These are phyloP conservation scores for Circaetus gallicus DNA, from an alignment of 2,113 vertebrate genomes.

Conservation along the genomic window DNA sequence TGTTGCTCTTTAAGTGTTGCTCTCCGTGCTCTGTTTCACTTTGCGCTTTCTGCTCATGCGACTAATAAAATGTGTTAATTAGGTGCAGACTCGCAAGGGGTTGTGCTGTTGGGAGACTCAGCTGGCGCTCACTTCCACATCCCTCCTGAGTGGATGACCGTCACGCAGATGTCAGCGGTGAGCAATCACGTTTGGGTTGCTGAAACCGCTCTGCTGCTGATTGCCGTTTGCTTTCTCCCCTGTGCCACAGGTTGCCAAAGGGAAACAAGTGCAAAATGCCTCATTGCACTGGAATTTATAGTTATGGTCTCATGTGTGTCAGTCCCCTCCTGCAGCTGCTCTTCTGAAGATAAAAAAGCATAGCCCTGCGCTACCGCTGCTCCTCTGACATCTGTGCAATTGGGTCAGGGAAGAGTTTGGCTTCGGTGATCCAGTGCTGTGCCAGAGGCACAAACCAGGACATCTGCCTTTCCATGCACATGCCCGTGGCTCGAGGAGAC, in stretches of 20 bases:
- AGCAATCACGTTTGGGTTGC: not conserved
- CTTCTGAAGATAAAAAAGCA: not conserved
- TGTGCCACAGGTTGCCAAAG: not conserved
- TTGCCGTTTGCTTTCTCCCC: not conserved
- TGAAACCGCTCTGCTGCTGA: not conserved
- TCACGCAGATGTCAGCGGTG: conserved; percentile 72
- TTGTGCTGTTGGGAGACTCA: conserved; percentile 77
- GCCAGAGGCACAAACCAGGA: not conserved
- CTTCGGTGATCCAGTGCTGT: not conserved
- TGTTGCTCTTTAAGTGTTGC: not conserved
- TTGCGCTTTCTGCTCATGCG: not conserved
- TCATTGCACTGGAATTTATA: not conserved
- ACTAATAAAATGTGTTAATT: not conserved
- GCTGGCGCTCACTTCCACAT: conserved; percentile 78
- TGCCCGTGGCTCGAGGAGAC: not conserved
- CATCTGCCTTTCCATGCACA: not conserved
- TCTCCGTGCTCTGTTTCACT: not conserved
- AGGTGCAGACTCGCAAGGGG: conserved; percentile 72
- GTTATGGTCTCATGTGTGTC: not conserved
- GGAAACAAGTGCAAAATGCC: conserved; percentile 5
- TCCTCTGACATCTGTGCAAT: not conserved
- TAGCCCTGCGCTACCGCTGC: not conserved
- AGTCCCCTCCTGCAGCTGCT: not conserved
- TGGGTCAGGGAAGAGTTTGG: conserved; percentile 16
- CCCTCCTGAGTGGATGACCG: conserved; percentile 74